Base-by-base conservation (phyloP, 2,113 vertebrate genomes). In the Tautogolabrus adspersus region DNA sequence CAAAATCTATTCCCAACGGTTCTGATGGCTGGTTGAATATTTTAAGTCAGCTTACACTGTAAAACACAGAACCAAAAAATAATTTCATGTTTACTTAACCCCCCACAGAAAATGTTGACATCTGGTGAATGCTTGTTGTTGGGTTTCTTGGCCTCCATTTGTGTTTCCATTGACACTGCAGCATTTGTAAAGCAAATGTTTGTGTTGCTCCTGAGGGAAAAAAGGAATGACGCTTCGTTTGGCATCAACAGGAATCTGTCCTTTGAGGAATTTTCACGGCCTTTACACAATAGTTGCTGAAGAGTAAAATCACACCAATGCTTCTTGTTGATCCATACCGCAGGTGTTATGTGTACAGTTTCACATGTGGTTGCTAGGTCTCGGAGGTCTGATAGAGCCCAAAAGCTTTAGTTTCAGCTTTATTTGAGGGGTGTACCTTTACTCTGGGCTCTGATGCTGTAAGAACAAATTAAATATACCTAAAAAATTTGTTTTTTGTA, bases 51-150 rank as follows among this genome's bases (percentile, higher is more conserved):
- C 37, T 75, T 60, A 26, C 2, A 22, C 65, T 65, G 42, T 22
- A 7, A 57, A 69, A 75, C 47, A 13, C 1, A 1, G 46, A 8
- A 58, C 34, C 11, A 42, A 42, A 37, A 42, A 77, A 70, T 62
- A 16, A 30, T 55, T 58, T 47, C 54, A 56, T 56, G 26, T 77
- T 79, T 63, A 61, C 54, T 62, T 55, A 12, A 65, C 16, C 56
- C 67, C 72, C 64, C 44, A 49, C 1, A 51, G 86, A 65, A 40
- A 40, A 37, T 55, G 61, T 37, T 77, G 68, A 67, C 82, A 83
- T 85, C 71, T 85, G 52, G 26, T 19, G 22, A 42, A 23, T 79
- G 19, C 76, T 78, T 83, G 60, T 83, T 38, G 23, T 75, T 82
- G 60, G 64, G 46, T 49, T 88, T 78, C 21, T 76, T 78, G 63